Conservation (phyloP, 1,140 invertebrate species). For the Listronotus oregonensis region DNA sequence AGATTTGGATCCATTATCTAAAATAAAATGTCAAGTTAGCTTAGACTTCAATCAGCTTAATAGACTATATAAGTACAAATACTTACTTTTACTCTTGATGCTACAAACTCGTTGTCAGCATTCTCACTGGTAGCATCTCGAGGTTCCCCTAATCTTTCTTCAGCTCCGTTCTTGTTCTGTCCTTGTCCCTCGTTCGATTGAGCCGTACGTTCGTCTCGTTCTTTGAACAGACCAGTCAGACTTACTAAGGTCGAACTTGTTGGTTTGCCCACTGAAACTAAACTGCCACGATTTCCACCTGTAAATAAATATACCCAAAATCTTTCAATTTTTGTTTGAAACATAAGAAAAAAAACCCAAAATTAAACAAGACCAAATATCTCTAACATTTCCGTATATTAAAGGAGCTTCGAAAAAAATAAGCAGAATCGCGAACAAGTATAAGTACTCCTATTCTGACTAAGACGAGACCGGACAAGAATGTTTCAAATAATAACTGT, state of each 20-base stretch:
- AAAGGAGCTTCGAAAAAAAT: no score
- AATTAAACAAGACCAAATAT: no score
- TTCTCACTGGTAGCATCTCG: conserved; percentile 38
- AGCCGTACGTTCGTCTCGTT: conserved; percentile 51
- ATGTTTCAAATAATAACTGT: no score
- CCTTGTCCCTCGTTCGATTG: neutral
- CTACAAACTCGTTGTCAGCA: conserved; percentile 57
- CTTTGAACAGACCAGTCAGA: conserved; percentile 72
- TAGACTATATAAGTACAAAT: no score
- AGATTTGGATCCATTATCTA: conserved; percentile 77
- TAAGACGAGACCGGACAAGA: no score
- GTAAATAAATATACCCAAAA: conserved; percentile 40
- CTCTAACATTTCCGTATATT: no score
- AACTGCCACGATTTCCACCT: conserved; percentile 76
- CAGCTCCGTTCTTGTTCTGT: conserved; percentile 6
- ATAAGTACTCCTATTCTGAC: no score
- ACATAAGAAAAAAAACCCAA: no score
- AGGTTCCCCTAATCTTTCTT: conserved; percentile 40
- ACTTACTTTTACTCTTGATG: conserved; percentile 64
- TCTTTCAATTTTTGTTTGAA: no score
- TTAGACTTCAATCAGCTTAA: no score
- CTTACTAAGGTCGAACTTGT: conserved; percentile 80
- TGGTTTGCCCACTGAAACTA: conserved; percentile 80
- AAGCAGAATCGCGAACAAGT: no score
- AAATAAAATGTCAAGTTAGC: conserved; percentile 2